phyloP scores from a whole-genome alignment of 2,888 invertebrate genomes.

The Habrosyne pyritoides region DNA sequence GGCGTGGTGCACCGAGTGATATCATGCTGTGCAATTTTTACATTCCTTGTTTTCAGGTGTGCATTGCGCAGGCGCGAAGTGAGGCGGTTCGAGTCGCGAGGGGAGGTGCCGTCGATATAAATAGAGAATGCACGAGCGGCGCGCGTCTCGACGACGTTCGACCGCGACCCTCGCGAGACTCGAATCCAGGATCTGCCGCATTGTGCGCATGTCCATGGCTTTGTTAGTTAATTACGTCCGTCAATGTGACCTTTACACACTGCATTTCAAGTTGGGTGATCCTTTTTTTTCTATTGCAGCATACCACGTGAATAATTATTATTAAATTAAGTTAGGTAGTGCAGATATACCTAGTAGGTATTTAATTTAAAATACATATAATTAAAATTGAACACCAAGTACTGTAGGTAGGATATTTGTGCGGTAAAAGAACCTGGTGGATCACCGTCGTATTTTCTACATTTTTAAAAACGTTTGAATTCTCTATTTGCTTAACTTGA shows the following conservation, averaged over 20 bases:
- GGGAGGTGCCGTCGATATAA: conserved; percentile 71
- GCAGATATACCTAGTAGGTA: no score
- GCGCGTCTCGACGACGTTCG: conserved; percentile 33
- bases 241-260: conserved; percentile 47
- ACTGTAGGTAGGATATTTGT: no score
- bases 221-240: conserved; percentile 67
- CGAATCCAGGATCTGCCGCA: conserved; percentile 12
- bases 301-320: background rate
- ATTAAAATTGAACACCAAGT: no score
- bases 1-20: conserved; percentile 48
- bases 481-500: no score
- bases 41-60: conserved; percentile 66
- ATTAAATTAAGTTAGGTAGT: background rate
- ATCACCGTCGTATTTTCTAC: no score
- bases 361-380: no score
- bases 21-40: conserved; percentile 78
- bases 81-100: conserved; percentile 43
- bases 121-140: conserved; percentile 61
- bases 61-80: conserved; percentile 68
- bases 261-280: conserved; percentile 14
- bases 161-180: conserved; percentile 24
- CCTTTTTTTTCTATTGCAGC: background rate
- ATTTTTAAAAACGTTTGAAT: no score
- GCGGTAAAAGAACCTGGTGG: no score
- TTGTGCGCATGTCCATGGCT: conserved; percentile 58